Conservation (phyloP, 2,797 vertebrate genomes). For the Sebastes minor region DNA sequence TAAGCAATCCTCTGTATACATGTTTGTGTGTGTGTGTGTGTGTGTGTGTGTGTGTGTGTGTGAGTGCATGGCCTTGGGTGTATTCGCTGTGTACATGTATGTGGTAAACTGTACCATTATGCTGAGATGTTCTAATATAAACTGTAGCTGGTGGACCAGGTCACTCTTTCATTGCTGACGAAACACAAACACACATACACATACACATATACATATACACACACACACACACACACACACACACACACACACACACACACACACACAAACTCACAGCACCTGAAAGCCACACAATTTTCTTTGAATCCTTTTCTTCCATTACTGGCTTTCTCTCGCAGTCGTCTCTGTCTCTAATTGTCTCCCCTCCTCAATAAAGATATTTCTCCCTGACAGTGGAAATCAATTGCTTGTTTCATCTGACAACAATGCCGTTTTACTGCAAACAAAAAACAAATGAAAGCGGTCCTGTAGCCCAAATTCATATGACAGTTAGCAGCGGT, state of each 20-base stretch:
- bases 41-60: not conserved
- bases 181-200: not conserved
- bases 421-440: slow-evolving; percentile 28
- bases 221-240: not conserved
- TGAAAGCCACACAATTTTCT: slow-evolving; percentile 3
- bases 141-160: slow-evolving; percentile 42
- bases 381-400: slow-evolving; percentile 54
- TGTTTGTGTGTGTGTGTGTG: slow-evolving; percentile 18
- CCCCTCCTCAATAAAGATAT: slow-evolving; percentile 33
- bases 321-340: not conserved
- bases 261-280: slow-evolving; percentile 5
- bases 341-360: slow-evolving; percentile 9
- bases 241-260: not conserved
- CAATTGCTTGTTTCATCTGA: slow-evolving; percentile 60
- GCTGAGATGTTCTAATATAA: slow-evolving; percentile 57
- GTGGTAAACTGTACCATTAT: slow-evolving; percentile 44
- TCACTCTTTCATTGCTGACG: slow-evolving; percentile 59
- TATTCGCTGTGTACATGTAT: slow-evolving; percentile 15
- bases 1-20: slow-evolving; percentile 46
- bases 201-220: not conserved
- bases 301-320: not conserved
- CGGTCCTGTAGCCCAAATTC: not conserved
- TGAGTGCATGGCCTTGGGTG: not conserved
- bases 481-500: slow-evolving; percentile 7
- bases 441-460: slow-evolving; percentile 44